Conservation (phyloP, 2,113 vertebrate species). For the Nematolebias whitei region DNA sequence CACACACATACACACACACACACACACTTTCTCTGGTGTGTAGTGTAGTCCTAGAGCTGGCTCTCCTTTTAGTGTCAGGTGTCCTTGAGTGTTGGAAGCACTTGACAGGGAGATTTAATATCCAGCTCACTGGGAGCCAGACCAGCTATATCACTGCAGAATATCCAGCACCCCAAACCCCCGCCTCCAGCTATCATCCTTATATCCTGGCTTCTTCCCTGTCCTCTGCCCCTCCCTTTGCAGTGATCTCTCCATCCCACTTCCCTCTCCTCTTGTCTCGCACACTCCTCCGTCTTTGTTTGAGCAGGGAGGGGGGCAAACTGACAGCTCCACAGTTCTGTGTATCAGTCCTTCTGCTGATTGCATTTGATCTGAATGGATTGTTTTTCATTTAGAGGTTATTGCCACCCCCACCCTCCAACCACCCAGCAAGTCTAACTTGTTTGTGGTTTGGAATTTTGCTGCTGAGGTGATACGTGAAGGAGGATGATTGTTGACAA, state of each 20-base stretch:
- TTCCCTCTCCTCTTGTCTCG: constrained; percentile 44
- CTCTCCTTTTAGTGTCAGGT: constrained; percentile 73
- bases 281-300: constrained; percentile 60
- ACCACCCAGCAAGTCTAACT: constrained; percentile 1
- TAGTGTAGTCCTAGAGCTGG: constrained; percentile 53
- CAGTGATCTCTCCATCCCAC: constrained; percentile 82
- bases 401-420: constrained; percentile 48
- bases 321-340: constrained; percentile 58
- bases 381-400: constrained; percentile 78
- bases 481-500: constrained; percentile 50
- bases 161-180: constrained; percentile 45
- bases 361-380: constrained; percentile 79
- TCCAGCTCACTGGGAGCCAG: constrained; percentile 86
- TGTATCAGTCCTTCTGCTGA: constrained; percentile 69
- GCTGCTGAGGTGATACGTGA: constrained; percentile 68
- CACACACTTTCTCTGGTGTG: constrained; percentile 10
- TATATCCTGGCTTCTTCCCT: constrained; percentile 63
- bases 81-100: constrained; percentile 88
- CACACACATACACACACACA: no score
- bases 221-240: constrained; percentile 69
- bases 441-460: constrained; percentile 41
- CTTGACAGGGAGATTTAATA: constrained; percentile 94
- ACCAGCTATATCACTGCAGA: constrained; percentile 89
- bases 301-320: constrained; percentile 48
- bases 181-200: constrained; percentile 49